phyloP scores from a whole-genome alignment of 2,113 vertebrate species.

The Aythya baeri region DNA sequence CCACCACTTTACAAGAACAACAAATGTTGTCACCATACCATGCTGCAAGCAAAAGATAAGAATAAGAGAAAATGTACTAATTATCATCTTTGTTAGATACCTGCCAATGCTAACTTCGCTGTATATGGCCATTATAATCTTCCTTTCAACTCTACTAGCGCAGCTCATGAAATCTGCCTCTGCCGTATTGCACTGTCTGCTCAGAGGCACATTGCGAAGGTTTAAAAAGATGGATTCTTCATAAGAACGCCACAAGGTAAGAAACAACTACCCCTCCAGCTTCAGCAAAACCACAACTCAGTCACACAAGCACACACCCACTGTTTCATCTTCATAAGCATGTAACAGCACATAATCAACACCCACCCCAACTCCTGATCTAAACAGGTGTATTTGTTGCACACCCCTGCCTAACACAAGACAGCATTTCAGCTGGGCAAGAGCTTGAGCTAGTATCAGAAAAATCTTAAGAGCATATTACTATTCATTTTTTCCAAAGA shows the following conservation, averaged over 20 bases:
- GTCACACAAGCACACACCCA: background rate
- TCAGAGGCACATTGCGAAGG: background rate
- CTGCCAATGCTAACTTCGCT: background rate
- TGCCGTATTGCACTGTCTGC: background rate
- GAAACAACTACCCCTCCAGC: background rate
- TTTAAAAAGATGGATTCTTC: slow-evolving; percentile 14
- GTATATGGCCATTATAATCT: background rate
- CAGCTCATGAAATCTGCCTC: slow-evolving; percentile 1
- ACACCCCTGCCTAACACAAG: background rate
- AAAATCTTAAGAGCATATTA: background rate
- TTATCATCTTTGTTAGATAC: background rate
- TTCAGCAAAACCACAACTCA: background rate
- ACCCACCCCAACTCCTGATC: background rate
- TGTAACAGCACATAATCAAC: background rate
- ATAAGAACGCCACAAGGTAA: background rate
- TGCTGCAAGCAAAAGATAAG: background rate
- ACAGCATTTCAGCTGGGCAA: background rate
- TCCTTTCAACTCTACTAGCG: background rate
- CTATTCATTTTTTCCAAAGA: background rate
- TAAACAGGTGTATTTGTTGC: background rate
- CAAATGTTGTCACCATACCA: background rate
- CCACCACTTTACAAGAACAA: background rate
- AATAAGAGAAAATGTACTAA: background rate
- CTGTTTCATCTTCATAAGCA: background rate
- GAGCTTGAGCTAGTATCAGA: background rate